Percentiles rank a stretch among this genome's conserved stretches.
These are phyloP conservation scores for Mesopsocus fuscifrons DNA, from an alignment of 2,888 invertebrate genomes.

Conservation along the genomic window DNA sequence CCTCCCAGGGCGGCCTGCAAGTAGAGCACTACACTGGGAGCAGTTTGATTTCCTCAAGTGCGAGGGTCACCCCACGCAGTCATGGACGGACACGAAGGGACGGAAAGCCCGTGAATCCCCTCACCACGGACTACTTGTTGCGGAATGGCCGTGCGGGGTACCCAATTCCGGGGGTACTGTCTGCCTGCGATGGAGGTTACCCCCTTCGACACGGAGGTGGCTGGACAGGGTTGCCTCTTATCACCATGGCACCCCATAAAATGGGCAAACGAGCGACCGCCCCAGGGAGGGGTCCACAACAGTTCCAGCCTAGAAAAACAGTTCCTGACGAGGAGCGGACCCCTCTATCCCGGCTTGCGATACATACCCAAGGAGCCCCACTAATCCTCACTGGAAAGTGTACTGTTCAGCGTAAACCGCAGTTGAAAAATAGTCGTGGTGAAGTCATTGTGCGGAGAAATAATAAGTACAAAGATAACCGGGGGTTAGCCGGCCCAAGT, in stretches of 20 bases:
- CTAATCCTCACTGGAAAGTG: slow-evolving; percentile 51
- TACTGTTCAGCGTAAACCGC: slow-evolving; percentile 29
- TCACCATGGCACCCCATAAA: slow-evolving; percentile 46
- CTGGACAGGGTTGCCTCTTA: slow-evolving; percentile 65
- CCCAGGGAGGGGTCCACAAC: slow-evolving; percentile 19
- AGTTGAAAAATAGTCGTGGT: slow-evolving; percentile 11
- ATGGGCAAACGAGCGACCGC: slow-evolving; percentile 25
- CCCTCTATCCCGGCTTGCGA: slow-evolving; percentile 53
- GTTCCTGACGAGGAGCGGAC: slow-evolving; percentile 19
- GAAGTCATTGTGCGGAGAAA: slow-evolving; percentile 19
- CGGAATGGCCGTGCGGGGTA: slow-evolving; percentile 7
- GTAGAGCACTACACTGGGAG: slow-evolving; percentile 44
- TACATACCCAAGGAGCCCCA: slow-evolving; percentile 73
- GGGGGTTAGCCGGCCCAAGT: slow-evolving; percentile 14
- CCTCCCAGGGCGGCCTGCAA: slow-evolving; percentile 35
- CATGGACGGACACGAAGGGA: slow-evolving; percentile 3
- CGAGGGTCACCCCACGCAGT: slow-evolving; percentile 15
- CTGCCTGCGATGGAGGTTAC: slow-evolving; percentile 8
- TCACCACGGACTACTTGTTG: neutral
- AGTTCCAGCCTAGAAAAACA: slow-evolving; percentile 16
- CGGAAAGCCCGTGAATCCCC: neutral
- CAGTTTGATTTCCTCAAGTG: slow-evolving; percentile 30
- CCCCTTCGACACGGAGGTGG: slow-evolving; percentile 28
- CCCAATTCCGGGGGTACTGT: slow-evolving; percentile 10
- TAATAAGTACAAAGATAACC: slow-evolving; percentile 22